Conservation (phyloP, 2,888 invertebrate species). For the Meiosimyza decipiens region DNA sequence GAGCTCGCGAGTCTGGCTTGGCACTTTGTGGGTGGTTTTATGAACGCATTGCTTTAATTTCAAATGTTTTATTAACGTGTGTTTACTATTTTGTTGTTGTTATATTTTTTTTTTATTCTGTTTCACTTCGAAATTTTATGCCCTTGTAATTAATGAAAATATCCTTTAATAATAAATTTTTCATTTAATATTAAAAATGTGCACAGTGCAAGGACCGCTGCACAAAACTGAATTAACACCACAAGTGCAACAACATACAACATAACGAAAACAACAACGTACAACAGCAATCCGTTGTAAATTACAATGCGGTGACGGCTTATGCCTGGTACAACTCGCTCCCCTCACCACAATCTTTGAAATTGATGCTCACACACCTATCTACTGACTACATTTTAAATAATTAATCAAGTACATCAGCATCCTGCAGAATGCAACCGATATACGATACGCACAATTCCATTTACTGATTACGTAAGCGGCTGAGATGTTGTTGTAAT, state of each 20-base stretch:
- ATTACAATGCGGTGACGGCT: slow-evolving; percentile 10
- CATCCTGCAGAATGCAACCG: neutral
- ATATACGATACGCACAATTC: slow-evolving; percentile 16
- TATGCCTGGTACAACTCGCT: neutral
- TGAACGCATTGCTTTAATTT: slow-evolving; percentile 32
- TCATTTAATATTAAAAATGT: slow-evolving; percentile 17
- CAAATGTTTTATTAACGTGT: slow-evolving; percentile 40
- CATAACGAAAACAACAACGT: slow-evolving; percentile 9
- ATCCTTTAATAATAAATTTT: slow-evolving; percentile 37
- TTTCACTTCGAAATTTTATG: slow-evolving; percentile 14
- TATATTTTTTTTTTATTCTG: neutral
- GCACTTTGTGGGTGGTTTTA: no score
- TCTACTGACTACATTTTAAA: slow-evolving; percentile 45
- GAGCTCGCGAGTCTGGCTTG: no score
- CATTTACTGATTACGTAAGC: slow-evolving; percentile 23
- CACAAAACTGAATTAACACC: slow-evolving; percentile 34
- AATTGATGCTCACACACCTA: no score
- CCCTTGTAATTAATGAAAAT: slow-evolving; percentile 30
- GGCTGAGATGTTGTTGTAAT: slow-evolving; percentile 24
- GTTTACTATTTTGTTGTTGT: neutral
- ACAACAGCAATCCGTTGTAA: slow-evolving; percentile 12
- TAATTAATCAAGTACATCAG: slow-evolving; percentile 53
- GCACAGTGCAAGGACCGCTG: slow-evolving; percentile 5
- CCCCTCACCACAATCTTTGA: no score
- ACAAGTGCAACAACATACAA: slow-evolving; percentile 21